Conservation (phyloP, 2,797 vertebrate species). For the Rachycentron canadum region DNA sequence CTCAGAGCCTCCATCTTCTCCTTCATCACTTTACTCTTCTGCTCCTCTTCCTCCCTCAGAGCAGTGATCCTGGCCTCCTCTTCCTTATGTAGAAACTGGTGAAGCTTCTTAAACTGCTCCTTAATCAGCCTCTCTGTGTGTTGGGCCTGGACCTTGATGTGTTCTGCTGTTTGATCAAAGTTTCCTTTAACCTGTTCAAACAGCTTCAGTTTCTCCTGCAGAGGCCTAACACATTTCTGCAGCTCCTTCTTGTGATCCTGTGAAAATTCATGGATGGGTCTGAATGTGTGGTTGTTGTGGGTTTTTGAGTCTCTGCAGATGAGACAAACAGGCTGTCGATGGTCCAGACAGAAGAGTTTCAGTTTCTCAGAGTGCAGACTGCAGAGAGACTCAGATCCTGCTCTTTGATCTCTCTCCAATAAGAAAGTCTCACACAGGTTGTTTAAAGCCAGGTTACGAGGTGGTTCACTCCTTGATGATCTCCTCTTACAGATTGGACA, state of each 20-base stretch:
- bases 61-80: too few species aligned
- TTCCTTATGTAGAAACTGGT: too few species aligned
- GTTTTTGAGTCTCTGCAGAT: conserved; percentile 49
- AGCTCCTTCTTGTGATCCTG: conserved; percentile 33
- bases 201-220: conserved; percentile 29
- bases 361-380: conserved; percentile 39
- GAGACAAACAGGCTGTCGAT: conserved; percentile 38
- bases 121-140: too few species aligned
- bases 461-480: conserved; percentile 19
- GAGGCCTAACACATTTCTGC: not conserved
- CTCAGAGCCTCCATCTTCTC: conserved; percentile 22
- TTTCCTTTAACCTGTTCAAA: conserved; percentile 22
- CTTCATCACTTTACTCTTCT: conserved; percentile 31
- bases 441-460: conserved; percentile 21
- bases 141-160: too few species aligned
- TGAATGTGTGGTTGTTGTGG: conserved; percentile 49
- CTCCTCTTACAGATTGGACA: conserved; percentile 49
- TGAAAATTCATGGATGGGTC: conserved; percentile 45
- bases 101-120: too few species aligned
- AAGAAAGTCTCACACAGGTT: conserved; percentile 38
- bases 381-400: conserved; percentile 7
- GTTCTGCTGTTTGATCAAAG: too few species aligned
- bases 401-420: conserved; percentile 3
- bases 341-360: conserved; percentile 48
- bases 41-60: conserved; percentile 38